Base-by-base conservation (phyloP, 2,888 invertebrate species). In the Yponomeuta malinellus region DNA sequence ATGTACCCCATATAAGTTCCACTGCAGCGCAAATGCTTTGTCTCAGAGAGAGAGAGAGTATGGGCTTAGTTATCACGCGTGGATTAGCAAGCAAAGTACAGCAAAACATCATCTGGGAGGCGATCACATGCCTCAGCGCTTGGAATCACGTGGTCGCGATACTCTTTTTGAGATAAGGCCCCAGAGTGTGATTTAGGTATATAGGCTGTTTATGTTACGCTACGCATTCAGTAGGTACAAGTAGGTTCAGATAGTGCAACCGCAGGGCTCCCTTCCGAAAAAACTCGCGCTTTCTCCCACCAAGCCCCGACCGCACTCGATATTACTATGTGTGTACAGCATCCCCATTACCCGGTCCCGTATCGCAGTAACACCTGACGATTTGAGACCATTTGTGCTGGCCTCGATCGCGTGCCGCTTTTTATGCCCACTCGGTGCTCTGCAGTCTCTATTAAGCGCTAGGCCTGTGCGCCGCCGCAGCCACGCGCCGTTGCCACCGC, bases 261-360 rank as follows among this genome's bases (percentile, higher is more conserved):
- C 52, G 8, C 52, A 15, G 3, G 15, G 52, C 52, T 15, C 12
- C 15, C 12, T 6, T 52, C 12, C 52, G 2, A 15, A 1, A 1
- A 59, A 59, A 59, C 12, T 59, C 52, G 52, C 52, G 52, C 52
- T 59, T 59, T 59, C 52, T 59, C 52, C 15, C 52, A 59, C 52
- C 15, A 15, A 59, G 52, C 52, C 52, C 52, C 15, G 52, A 59
- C 52, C 52, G 15, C 52, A 59, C 52, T 15, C 3, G 52, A 59
- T 59, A 59, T 59, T 59, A 59, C 52, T 59, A 59, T 59, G 52
- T 59, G 52, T 59, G 52, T 59, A 59, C 52, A 59, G 15, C 52
- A 59, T 59, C 52, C 52, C 52, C 52, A 59, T 59, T 59, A 59
- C 52, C 15, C 15, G 52, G 52, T 59, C 43, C 43, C 43, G 43